phyloP scores from a whole-genome alignment of 2,888 invertebrate species.

The Apamea anceps region DNA sequence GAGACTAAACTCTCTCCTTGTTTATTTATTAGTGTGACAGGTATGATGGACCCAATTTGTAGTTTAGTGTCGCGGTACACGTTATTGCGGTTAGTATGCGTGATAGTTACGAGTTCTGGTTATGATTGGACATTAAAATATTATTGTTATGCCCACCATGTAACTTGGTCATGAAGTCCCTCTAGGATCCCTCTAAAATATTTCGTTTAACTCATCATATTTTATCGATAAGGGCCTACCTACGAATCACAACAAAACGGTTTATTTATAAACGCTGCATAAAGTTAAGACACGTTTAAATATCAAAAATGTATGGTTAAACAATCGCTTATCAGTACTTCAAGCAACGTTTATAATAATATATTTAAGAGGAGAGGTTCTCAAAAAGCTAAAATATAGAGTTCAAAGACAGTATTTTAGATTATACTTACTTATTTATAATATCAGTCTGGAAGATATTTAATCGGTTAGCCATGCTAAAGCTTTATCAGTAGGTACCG shows the following conservation, averaged over 20 bases:
- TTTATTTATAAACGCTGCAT: not conserved
- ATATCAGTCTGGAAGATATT: conserved; percentile 26
- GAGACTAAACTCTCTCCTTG: conserved; percentile 77
- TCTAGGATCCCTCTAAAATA: not conserved
- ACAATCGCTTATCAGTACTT: too few species aligned
- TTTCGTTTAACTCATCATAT: not conserved
- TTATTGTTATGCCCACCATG: conserved; percentile 12
- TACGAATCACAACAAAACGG: not conserved
- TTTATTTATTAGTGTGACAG: conserved; percentile 74
- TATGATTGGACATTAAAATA: conserved; percentile 43
- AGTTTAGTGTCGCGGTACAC: conserved; percentile 40
- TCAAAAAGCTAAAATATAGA: not conserved
- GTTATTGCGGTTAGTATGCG: conserved; percentile 41
- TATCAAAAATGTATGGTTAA: too few species aligned
- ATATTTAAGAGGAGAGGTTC: not conserved
- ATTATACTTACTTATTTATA: conserved; percentile 1
- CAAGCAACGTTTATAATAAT: not conserved
- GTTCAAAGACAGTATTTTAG: not conserved
- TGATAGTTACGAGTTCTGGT: conserved; percentile 34
- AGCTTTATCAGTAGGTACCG: conserved; percentile 42
- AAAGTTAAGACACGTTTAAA: not conserved
- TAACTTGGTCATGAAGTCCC: conserved; percentile 4
- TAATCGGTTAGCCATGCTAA: conserved; percentile 47
- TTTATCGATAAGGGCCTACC: not conserved
- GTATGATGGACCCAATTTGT: conserved; percentile 70